Conservation (phyloP, 2,113 vertebrate genomes). For the Python bivittatus region DNA sequence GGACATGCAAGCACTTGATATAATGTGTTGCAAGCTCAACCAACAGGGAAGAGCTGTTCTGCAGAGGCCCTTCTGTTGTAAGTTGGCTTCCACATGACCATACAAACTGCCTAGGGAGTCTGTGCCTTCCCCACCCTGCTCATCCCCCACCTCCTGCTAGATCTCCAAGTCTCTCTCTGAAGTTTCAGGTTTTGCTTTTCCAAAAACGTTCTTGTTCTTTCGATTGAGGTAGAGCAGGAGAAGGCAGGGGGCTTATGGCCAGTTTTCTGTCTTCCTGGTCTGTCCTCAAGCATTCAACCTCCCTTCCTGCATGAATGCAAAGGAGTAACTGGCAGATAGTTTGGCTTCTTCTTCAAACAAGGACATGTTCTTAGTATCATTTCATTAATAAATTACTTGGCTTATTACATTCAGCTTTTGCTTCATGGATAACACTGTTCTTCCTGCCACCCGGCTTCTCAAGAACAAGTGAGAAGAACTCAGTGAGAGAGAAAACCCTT, state of each 20-base stretch:
- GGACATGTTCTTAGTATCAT: not conserved
- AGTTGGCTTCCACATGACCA: not conserved
- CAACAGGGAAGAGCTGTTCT: not conserved
- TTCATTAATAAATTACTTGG: not conserved
- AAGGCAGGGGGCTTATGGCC: not conserved
- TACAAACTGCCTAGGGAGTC: not conserved
- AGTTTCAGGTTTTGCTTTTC: not conserved
- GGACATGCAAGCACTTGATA: constrained; percentile 57
- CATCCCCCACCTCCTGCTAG: not conserved
- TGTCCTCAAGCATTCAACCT: not conserved
- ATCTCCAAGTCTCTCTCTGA: not conserved
- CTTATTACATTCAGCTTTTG: not conserved
- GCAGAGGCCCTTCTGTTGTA: not conserved
- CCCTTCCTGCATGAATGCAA: not conserved
- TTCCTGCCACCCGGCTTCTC: not conserved
- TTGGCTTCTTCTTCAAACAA: not conserved
- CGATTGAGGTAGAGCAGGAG: not conserved
- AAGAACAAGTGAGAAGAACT: not conserved
- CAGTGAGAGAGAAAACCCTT: not conserved
- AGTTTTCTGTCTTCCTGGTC: not conserved
- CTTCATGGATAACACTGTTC: not conserved
- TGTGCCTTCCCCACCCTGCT: not conserved
- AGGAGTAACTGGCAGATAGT: not conserved
- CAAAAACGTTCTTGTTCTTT: not conserved
- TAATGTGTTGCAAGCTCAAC: not conserved